Conservation (phyloP, 2,113 vertebrate genomes). For the Bettongia penicillata region DNA sequence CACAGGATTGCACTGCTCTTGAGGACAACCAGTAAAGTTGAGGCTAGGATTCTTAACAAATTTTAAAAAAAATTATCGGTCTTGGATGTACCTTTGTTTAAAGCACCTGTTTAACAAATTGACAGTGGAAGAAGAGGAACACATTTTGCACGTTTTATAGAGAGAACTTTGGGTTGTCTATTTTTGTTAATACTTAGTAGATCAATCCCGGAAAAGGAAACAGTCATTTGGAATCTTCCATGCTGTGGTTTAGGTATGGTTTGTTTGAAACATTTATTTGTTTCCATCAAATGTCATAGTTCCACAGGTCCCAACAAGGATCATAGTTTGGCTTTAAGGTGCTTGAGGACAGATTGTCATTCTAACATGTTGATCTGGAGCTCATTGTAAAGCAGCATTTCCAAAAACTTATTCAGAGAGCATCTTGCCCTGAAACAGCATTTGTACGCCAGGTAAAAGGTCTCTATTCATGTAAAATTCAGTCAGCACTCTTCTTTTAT, state of each 20-base stretch:
- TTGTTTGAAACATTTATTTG: slow-evolving; percentile 96
- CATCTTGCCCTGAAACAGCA: slow-evolving; percentile 92
- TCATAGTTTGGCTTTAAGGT: slow-evolving; percentile 94
- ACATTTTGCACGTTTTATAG: background rate
- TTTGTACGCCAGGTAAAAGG: slow-evolving; percentile 97
- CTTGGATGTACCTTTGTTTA: background rate
- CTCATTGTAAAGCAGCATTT: slow-evolving; percentile 96
- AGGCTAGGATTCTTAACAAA: background rate
- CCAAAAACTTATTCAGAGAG: slow-evolving; percentile 93
- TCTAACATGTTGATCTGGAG: slow-evolving; percentile 94
- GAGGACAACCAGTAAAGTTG: slow-evolving; percentile 64
- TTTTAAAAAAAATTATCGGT: background rate
- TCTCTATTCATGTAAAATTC: slow-evolving; percentile 95
- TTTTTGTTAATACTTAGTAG: slow-evolving; percentile 79
- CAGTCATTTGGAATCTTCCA: slow-evolving; percentile 99
- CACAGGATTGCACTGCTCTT: slow-evolving; percentile 67
- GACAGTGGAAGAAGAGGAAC: background rate
- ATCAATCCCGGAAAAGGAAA: slow-evolving; percentile 98
- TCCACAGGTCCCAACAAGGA: slow-evolving; percentile 94
- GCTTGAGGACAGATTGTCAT: slow-evolving; percentile 98
- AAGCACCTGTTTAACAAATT: background rate
- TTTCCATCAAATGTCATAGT: slow-evolving; percentile 96
- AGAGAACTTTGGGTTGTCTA: background rate
- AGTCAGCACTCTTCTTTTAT: slow-evolving; percentile 95
- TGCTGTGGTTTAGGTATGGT: slow-evolving; percentile 92